Conservation (phyloP, 37 sponge, comb jelly and placozoan species). For the Theonella swinhoei region DNA sequence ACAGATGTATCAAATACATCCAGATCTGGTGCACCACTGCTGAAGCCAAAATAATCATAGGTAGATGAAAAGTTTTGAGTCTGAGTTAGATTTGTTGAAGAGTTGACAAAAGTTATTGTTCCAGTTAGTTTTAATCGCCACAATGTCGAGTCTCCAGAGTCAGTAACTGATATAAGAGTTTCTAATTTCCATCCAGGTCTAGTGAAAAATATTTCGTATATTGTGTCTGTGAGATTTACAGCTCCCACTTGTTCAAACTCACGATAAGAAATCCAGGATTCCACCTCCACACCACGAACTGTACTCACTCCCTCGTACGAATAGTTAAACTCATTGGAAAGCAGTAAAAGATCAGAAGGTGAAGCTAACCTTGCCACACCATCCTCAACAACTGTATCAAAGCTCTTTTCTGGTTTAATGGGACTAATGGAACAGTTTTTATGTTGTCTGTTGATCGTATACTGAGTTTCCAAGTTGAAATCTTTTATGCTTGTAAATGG, state of each 20-base stretch:
- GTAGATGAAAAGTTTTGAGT: not conserved
- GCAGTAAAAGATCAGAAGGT: conserved; percentile 17
- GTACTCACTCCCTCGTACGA: conserved; percentile 66
- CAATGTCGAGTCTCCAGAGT: not conserved
- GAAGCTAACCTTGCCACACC: conserved; percentile 5
- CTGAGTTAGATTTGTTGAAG: not conserved
- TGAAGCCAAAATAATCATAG: conserved; percentile 14
- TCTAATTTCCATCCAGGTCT: conserved; percentile 2
- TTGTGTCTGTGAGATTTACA: conserved; percentile 18
- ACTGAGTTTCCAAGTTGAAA: conserved; percentile 47
- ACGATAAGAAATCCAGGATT: conserved; percentile 55
- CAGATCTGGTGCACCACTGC: conserved; percentile 23
- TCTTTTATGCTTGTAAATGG: conserved; percentile 41
- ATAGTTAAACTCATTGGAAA: conserved; percentile 19
- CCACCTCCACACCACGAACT: conserved; percentile 57
- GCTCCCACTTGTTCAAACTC: conserved; percentile 4
- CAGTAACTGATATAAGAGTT: not conserved
- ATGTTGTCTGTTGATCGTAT: conserved; percentile 15
- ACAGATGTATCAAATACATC: conserved; percentile 55
- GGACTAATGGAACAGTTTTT: conserved; percentile 18
- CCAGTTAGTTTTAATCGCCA: conserved; percentile 25
- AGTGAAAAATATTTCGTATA: conserved; percentile 57
- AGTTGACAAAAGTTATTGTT: conserved; percentile 3
- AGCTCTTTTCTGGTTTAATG: not conserved
- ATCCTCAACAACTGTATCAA: conserved; percentile 13